Conservation (phyloP, 2,888 invertebrate species). For the Schizaphis graminum region DNA sequence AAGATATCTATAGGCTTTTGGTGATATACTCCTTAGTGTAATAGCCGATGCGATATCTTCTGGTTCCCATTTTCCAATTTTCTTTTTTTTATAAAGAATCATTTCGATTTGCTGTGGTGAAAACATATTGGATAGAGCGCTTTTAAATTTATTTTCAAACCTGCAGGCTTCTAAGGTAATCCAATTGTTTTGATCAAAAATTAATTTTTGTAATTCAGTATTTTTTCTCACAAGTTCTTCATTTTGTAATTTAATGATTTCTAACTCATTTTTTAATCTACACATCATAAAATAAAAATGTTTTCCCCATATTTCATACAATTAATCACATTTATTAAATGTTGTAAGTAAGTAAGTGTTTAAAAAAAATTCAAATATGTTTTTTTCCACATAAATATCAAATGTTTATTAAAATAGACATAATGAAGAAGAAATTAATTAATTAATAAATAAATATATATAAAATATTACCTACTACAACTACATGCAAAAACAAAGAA, state of each 20-base stretch:
- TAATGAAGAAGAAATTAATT: no score
- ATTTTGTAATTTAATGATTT: neutral
- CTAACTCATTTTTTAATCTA: conserved; percentile 7
- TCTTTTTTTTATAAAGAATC: neutral
- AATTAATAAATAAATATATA: no score
- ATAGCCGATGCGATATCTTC: neutral
- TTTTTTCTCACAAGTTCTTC: neutral
- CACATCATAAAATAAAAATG: no score
- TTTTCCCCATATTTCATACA: no score
- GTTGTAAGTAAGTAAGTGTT: no score
- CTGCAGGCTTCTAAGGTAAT: neutral
- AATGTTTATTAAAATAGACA: no score
- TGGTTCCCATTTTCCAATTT: neutral
- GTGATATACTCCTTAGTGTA: neutral
- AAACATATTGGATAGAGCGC: neutral
- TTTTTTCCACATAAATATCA: no score
- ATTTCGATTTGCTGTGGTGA: neutral
- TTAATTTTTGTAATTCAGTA: neutral
- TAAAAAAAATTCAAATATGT: no score
- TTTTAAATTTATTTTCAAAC: neutral
- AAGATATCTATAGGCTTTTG: neutral
- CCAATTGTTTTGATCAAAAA: neutral
- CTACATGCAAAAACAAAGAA: no score
- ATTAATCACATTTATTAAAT: no score
- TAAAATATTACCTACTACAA: no score